These are phyloP conservation scores for Apotomis capreana DNA, from an alignment of 2,888 invertebrate genomes.

Conservation along the genomic window DNA sequence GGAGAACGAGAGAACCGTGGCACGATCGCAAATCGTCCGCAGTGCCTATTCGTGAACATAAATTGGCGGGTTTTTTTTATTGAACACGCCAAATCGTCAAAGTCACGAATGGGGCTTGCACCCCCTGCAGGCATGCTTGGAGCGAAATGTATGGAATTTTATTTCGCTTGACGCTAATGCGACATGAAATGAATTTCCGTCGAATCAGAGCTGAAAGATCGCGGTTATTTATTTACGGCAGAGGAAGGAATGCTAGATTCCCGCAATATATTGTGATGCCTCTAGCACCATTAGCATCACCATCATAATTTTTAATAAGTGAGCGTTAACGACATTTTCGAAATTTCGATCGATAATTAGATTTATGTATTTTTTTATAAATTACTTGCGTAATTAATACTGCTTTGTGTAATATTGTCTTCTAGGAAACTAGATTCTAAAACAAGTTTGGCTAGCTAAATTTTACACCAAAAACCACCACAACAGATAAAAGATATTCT, in stretches of 20 bases:
- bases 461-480: too few relatives aligned
- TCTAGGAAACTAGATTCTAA: too few relatives aligned
- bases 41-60: slow-evolving; percentile 45
- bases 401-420: too few relatives aligned
- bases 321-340: too few relatives aligned
- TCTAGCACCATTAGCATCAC: too few relatives aligned
- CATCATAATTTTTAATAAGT: too few relatives aligned
- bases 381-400: too few relatives aligned
- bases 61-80: slow-evolving; percentile 44
- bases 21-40: slow-evolving; percentile 44
- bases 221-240: slow-evolving; percentile 15
- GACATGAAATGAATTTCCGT: slow-evolving; percentile 37
- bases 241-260: not conserved
- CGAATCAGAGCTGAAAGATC: slow-evolving; percentile 28
- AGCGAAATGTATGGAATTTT: slow-evolving; percentile 33
- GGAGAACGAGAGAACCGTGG: slow-evolving; percentile 32
- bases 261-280: not conserved
- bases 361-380: too few relatives aligned
- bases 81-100: slow-evolving; percentile 44
- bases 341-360: too few relatives aligned
- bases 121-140: slow-evolving; percentile 33
- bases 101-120: slow-evolving; percentile 44
- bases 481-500: too few relatives aligned
- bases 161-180: slow-evolving; percentile 34
- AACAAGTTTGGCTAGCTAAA: too few relatives aligned